Conservation (phyloP, 2,888 invertebrate genomes). For the Leucoma salicis region DNA sequence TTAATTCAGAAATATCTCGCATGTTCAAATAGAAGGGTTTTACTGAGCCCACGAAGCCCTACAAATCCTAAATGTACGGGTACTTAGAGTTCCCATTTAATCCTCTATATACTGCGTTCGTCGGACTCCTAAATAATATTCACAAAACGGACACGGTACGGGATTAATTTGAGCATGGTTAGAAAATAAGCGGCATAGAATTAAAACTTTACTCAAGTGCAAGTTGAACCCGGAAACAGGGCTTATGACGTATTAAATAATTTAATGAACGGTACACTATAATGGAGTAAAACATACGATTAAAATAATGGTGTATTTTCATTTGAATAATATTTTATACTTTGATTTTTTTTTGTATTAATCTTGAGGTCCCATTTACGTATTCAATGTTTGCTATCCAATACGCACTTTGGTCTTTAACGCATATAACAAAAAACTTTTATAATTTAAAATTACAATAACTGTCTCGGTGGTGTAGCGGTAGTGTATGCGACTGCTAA, state of each 20-base stretch:
- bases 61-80: constrained; percentile 66
- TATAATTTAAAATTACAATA: too few relatives aligned
- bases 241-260: constrained; percentile 56
- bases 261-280: constrained; percentile 36
- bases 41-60: constrained; percentile 16
- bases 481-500: too few relatives aligned
- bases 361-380: neutral
- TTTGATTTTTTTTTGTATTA: constrained; percentile 8
- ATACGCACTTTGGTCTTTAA: too few relatives aligned
- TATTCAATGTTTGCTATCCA: neutral
- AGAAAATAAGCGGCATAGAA: constrained; percentile 54
- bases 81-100: constrained; percentile 61
- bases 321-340: neutral
- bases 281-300: constrained; percentile 29
- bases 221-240: constrained; percentile 48
- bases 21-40: constrained; percentile 59
- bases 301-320: constrained; percentile 25
- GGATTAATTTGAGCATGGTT: constrained; percentile 68
- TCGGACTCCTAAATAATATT: constrained; percentile 71
- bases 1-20: constrained; percentile 54
- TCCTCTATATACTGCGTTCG: constrained; percentile 66
- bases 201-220: constrained; percentile 33
- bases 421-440: too few relatives aligned
- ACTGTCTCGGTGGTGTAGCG: too few relatives aligned
- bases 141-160: constrained; percentile 56